A percentile compares a stretch with the other conserved stretches of the same genome.
phyloP scores from a whole-genome alignment of 2,113 vertebrate genomes.

The Leiothrix lutea region DNA sequence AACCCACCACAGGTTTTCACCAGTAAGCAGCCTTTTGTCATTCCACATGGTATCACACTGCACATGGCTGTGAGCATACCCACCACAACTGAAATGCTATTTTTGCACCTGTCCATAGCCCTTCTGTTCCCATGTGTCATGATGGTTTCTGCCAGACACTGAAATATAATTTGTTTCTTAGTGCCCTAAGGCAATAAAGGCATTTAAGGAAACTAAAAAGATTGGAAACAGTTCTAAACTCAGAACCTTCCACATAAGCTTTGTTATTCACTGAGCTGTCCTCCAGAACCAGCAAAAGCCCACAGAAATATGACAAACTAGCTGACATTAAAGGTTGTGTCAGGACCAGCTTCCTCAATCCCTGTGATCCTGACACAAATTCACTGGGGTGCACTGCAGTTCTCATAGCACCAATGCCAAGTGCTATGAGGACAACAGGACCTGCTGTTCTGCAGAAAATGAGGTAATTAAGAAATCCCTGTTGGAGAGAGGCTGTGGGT shows the following conservation, averaged over 20 bases:
- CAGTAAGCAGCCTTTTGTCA: neutral
- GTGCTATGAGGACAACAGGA: too few species aligned
- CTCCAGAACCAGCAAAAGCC: neutral
- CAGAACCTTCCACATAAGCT: neutral
- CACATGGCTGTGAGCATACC: fast-evolving
- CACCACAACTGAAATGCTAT: neutral
- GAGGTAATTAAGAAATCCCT: neutral
- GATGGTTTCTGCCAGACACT: neutral
- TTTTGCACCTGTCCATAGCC: neutral
- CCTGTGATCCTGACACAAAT: neutral
- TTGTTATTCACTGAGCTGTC: neutral
- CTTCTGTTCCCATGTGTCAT: neutral
- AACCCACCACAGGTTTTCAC: neutral
- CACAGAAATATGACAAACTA: neutral
- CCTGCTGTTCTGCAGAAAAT: neutral
- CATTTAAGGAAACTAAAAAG: neutral
- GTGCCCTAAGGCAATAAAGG: neutral
- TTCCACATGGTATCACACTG: neutral
- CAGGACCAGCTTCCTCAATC: neutral
- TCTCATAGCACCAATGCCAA: neutral
- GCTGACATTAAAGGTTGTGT: neutral
- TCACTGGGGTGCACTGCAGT: fast-evolving
- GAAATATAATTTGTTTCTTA: neutral
- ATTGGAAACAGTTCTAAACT: neutral
- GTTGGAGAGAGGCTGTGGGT: neutral